Evolutionary conservation across 1,140 invertebrate species (phyloP).

Genomic region (Diachasmimorpha longicaudata): DNA sequence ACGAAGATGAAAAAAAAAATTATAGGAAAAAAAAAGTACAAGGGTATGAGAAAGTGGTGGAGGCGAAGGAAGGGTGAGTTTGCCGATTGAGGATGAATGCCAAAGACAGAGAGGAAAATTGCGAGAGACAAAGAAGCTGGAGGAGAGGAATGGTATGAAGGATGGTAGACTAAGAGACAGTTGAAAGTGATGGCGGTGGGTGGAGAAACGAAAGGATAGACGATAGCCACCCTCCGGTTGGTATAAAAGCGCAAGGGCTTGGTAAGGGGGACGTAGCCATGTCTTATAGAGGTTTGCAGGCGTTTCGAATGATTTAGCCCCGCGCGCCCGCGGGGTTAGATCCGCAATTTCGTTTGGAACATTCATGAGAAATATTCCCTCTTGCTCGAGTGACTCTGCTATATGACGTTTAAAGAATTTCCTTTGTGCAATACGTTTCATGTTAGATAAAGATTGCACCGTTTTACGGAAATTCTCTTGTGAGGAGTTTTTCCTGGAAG

Average conservation of each 20-base stretch:
- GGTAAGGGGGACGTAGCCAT: constrained; percentile 9
- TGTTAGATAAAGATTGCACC: not conserved
- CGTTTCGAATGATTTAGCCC: constrained; percentile 55
- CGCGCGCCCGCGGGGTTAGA: constrained; percentile 51
- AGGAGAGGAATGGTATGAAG: constrained; percentile 11
- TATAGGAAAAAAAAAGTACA: constrained; percentile 5
- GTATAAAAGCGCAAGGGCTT: not conserved
- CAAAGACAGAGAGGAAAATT: not conserved
- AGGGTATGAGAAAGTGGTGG: not conserved
- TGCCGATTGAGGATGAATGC: constrained; percentile 21
- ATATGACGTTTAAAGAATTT: constrained; percentile 12
- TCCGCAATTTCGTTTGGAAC: constrained; percentile 59
- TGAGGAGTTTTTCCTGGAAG: not conserved
- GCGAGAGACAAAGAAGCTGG: constrained; percentile 25
- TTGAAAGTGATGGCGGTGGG: constrained; percentile 19
- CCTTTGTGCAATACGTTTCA: constrained; percentile 8
- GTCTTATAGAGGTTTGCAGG: constrained; percentile 28
- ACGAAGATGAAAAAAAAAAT: constrained; percentile 4
- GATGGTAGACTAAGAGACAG: constrained; percentile 19
- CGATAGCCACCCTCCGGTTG: not conserved
- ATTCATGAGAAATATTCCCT: constrained; percentile 58
- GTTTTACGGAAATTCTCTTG: not conserved
- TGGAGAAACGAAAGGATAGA: not conserved
- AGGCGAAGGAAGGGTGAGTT: not conserved
- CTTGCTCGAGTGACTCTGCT: constrained; percentile 28